These are phyloP conservation scores for Theocolax elegans DNA, from an alignment of 1,140 invertebrate species.

Conservation along the genomic window DNA sequence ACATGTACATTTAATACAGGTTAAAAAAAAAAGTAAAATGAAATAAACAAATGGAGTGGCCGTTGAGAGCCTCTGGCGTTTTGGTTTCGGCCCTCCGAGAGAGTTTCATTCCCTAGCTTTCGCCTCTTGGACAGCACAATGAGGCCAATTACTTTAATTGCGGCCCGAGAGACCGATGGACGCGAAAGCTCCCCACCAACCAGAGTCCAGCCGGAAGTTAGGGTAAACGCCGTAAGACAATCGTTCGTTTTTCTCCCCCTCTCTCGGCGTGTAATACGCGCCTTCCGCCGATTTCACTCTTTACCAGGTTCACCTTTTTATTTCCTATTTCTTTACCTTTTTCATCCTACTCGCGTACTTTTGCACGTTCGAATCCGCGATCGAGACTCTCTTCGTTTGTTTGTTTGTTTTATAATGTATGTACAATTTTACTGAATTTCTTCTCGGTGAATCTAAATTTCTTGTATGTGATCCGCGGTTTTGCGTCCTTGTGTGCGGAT, in stretches of 20 bases:
- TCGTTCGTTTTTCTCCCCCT: constrained; percentile 53
- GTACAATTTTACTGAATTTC: no score
- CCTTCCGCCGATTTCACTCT: constrained; percentile 52
- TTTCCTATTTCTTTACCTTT: not conserved
- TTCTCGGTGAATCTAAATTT: no score
- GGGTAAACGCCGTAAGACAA: constrained; percentile 59
- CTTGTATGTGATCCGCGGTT: no score
- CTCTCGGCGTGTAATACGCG: constrained; percentile 45
- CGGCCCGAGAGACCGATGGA: constrained; percentile 49
- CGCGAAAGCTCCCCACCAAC: constrained; percentile 55
- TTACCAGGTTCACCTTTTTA: not conserved
- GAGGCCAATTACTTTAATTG: constrained; percentile 64
- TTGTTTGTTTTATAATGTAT: no score
- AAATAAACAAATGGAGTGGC: no score
- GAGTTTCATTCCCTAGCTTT: constrained; percentile 59
- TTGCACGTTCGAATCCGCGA: no score
- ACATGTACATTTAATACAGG: no score
- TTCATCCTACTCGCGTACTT: not conserved
- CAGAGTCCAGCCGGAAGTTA: constrained; percentile 55
- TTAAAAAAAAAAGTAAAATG: no score
- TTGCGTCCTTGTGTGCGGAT: no score
- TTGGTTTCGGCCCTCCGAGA: no score
- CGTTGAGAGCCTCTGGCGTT: no score
- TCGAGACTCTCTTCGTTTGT: no score
- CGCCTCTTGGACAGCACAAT: constrained; percentile 61